Conservation (phyloP, 2,797 vertebrate species). For the Crenichthys baileyi region DNA sequence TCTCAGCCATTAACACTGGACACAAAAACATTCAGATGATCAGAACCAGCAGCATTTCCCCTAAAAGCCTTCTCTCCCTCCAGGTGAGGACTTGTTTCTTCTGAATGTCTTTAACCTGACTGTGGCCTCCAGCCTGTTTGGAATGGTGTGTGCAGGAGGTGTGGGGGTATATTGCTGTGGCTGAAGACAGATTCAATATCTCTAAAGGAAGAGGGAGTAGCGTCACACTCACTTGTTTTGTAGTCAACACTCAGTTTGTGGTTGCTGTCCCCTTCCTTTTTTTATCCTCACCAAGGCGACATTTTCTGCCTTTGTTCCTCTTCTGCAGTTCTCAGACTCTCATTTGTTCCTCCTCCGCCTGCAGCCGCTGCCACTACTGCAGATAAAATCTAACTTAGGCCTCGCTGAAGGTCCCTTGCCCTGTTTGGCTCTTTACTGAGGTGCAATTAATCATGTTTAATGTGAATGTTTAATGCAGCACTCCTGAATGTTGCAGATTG, state of each 20-base stretch:
- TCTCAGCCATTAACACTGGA: neutral
- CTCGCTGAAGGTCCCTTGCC: constrained; percentile 6
- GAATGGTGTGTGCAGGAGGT: too few species aligned
- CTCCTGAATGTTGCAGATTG: constrained; percentile 6
- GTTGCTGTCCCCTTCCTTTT: constrained; percentile 60
- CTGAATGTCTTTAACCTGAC: neutral
- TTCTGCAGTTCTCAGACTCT: constrained; percentile 31
- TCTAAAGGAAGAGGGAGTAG: constrained; percentile 4
- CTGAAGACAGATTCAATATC: neutral
- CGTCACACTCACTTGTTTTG: constrained; percentile 37
- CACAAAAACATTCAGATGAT: neutral
- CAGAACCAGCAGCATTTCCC: neutral
- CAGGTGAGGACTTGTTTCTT: neutral
- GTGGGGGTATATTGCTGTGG: neutral
- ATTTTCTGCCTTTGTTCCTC: constrained; percentile 48
- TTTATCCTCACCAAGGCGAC: constrained; percentile 27
- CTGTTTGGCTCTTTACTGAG: neutral
- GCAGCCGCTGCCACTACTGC: constrained; percentile 4
- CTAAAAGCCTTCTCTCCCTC: neutral
- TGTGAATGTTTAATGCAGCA: neutral
- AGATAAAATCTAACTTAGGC: constrained; percentile 29
- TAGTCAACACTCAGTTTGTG: constrained; percentile 29
- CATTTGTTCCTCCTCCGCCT: constrained; percentile 39
- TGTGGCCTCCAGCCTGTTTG: neutral
- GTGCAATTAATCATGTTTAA: neutral